phyloP scores from a whole-genome alignment of 1,140 invertebrate genomes.

The Asobara japonica region DNA sequence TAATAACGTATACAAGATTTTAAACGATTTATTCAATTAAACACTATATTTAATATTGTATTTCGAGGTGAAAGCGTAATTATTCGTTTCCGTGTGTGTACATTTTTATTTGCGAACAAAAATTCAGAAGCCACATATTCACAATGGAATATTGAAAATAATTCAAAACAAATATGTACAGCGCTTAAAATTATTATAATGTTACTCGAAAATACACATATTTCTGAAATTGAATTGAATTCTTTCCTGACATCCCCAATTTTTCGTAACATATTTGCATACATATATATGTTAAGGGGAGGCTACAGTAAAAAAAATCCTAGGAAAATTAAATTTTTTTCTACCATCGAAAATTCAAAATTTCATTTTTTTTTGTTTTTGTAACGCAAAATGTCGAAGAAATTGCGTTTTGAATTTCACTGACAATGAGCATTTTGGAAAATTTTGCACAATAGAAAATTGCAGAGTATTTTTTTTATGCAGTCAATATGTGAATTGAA shows the following conservation, averaged over 20 bases:
- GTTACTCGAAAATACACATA: constrained; percentile 7
- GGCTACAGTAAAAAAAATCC: too few relatives aligned
- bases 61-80: not conserved
- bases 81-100: not conserved
- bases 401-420: too few relatives aligned
- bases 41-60: not conserved
- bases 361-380: too few relatives aligned
- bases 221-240: not conserved
- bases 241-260: not conserved
- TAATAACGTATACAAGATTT: constrained; percentile 4
- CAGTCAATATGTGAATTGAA: too few relatives aligned
- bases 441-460: too few relatives aligned
- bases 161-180: not conserved
- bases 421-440: too few relatives aligned
- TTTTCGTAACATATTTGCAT: not conserved
- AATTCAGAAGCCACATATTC: not conserved
- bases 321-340: too few relatives aligned
- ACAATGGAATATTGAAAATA: not conserved
- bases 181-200: constrained; percentile 3
- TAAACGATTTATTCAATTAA: not conserved
- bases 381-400: too few relatives aligned
- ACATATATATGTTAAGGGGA: too few relatives aligned
- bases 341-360: too few relatives aligned
- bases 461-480: too few relatives aligned
- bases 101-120: not conserved